Base-by-base conservation (phyloP, 2,113 vertebrate genomes). In the Chaetorhynchus papuensis region DNA sequence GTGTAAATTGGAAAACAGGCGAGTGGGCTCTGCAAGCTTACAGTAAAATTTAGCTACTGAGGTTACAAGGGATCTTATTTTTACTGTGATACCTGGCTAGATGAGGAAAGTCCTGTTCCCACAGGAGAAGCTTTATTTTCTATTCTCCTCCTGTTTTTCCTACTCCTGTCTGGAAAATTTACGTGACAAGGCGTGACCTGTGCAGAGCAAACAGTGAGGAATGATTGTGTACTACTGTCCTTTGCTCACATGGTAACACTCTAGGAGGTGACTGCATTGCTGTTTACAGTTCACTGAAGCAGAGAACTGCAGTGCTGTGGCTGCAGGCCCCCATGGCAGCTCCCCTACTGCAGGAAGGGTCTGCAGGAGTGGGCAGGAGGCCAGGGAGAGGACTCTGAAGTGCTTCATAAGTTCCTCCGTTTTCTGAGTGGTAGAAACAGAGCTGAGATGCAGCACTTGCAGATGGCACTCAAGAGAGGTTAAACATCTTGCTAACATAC, bases 161-260 rank as follows among this genome's bases (percentile, higher is more conserved):
- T 56, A 9, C 35, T 71, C 5, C 31, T 65, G 0, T 33, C 47
- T 56, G 87, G 76, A 87, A 91, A 88, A 69, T 79, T 49, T 83
- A 52, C 6, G 0, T 87, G 80, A 26, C 83, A 64, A 65, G 41
- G 13, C 49, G 16, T 71, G 80, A 82, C 60, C 64, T 60, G 65
- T 63, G 64, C 39, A 41, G 77, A 83, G 61, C 57, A 61, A 79
- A 49, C 42, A 18, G 61, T 19, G 44, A 82, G 57, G 60, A 45
- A 11, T 30, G 60, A 27, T 75, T 49, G 10, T 71, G 53, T 74
- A 2, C 47, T 68, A 3, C 52, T 92, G 80, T 24, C 60, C 61
- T 26, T 28, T 44, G 69, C 83, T 37, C 27, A 3, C 27, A 3
- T 2, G 39, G 7, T 28, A 3, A 11, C 4, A 0, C 66, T 19